Evolutionary conservation across 2,888 invertebrate genomes (phyloP).

Genomic region (Cephus pygmeus): DNA sequence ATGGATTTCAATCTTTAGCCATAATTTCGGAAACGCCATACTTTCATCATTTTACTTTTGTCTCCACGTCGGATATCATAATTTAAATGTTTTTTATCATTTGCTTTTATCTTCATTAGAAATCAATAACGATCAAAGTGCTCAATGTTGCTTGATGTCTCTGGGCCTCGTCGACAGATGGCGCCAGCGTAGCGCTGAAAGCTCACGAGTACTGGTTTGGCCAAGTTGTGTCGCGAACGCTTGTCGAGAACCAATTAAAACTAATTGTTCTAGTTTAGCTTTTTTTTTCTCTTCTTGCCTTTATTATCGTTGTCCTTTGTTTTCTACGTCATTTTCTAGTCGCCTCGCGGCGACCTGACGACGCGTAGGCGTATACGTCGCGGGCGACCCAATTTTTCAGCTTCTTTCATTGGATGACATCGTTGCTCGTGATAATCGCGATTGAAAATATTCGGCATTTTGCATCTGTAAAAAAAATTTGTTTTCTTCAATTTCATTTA

Average conservation of each 20-base stretch:
- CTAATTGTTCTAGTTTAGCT: constrained; percentile 28
- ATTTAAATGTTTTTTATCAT: background rate
- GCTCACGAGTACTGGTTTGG: no score
- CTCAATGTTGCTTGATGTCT: no score
- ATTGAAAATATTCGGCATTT: background rate
- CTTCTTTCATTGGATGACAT: background rate
- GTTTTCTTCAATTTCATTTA: background rate
- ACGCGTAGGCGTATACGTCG: background rate
- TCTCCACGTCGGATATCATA: background rate
- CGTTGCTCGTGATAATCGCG: background rate
- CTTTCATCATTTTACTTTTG: no score
- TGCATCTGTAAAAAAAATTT: background rate
- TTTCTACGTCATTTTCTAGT: background rate
- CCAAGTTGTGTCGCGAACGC: background rate
- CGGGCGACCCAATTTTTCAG: constrained; percentile 23
- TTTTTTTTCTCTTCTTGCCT: constrained; percentile 19
- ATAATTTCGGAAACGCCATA: no score
- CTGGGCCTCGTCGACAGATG: no score
- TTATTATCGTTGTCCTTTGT: constrained; percentile 12
- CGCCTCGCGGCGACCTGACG: background rate
- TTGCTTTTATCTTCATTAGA: background rate
- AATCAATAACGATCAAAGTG: background rate
- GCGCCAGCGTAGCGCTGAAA: no score
- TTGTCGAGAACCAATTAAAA: constrained; percentile 25
- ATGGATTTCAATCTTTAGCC: no score